phyloP scores from a whole-genome alignment of 2,888 invertebrate genomes.

The Griposia aprilina region DNA sequence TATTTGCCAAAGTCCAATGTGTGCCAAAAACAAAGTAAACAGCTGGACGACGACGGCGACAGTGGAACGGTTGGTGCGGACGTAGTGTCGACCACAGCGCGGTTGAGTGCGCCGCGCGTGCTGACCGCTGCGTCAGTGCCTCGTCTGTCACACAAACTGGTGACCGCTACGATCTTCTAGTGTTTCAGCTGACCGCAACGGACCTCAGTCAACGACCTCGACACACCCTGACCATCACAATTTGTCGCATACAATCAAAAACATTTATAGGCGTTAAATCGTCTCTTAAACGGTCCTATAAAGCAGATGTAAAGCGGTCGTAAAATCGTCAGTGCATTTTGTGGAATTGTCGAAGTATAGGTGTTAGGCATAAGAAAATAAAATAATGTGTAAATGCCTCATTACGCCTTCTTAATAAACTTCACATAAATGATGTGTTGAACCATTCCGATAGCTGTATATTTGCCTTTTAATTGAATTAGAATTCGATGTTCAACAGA shows the following conservation, averaged over 20 bases:
- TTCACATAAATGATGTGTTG: constrained; percentile 25
- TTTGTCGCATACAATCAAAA: constrained; percentile 82
- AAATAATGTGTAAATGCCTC: constrained; percentile 50
- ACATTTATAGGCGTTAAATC: constrained; percentile 86
- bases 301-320: constrained; percentile 81
- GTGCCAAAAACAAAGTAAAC: constrained; percentile 38
- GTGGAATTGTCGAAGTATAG: constrained; percentile 76
- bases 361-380: constrained; percentile 54
- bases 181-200: constrained; percentile 86
- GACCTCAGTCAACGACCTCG: constrained; percentile 83
- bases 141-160: constrained; percentile 71
- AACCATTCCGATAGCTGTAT: constrained; percentile 7
- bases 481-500: constrained; percentile 21
- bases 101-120: constrained; percentile 63
- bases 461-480: constrained; percentile 41
- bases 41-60: constrained; percentile 24
- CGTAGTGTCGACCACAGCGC: constrained; percentile 66
- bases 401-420: constrained; percentile 47
- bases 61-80: constrained; percentile 36
- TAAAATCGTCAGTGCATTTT: constrained; percentile 82
- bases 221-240: constrained; percentile 80
- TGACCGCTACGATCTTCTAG: constrained; percentile 82
- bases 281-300: constrained; percentile 82
- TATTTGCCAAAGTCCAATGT: constrained; percentile 16
- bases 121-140: constrained; percentile 44